These are phyloP conservation scores for Drosophila borborema DNA, from an alignment of 2,888 invertebrate genomes.

Conservation along the genomic window DNA sequence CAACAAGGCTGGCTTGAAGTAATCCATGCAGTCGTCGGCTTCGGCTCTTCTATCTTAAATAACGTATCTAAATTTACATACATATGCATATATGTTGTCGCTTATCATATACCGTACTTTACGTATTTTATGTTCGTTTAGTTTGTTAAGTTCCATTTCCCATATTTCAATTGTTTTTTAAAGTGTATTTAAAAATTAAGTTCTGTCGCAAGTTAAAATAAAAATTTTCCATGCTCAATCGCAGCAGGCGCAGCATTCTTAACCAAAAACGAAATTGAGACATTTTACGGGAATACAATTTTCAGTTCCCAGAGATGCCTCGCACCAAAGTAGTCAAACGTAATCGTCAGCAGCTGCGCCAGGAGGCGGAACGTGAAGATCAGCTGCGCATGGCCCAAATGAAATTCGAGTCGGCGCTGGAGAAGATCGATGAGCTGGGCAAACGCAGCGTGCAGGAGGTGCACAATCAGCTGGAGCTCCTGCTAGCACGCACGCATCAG, in stretches of 20 bases:
- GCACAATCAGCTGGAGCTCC: slow-evolving; percentile 52
- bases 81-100: slow-evolving; percentile 17
- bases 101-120: slow-evolving; percentile 28
- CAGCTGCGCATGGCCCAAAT: slow-evolving; percentile 75
- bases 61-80: slow-evolving; percentile 2
- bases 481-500: slow-evolving; percentile 52
- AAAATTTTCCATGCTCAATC: slow-evolving; percentile 41
- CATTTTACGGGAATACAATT: too few species aligned
- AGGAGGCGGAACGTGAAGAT: slow-evolving; percentile 71
- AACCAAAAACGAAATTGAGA: too few species aligned
- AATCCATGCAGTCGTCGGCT: slow-evolving; percentile 5
- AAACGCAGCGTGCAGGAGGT: slow-evolving; percentile 34
- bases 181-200: slow-evolving; percentile 38
- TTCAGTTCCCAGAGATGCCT: slow-evolving; percentile 74
- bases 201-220: slow-evolving; percentile 33
- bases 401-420: slow-evolving; percentile 66
- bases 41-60: too few species aligned
- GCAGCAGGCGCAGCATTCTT: slow-evolving; percentile 6
- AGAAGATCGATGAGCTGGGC: slow-evolving; percentile 64
- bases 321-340: slow-evolving; percentile 81
- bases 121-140: slow-evolving; percentile 35
- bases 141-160: slow-evolving; percentile 30
- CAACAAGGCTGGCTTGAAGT: slow-evolving; percentile 68
- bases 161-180: slow-evolving; percentile 14
- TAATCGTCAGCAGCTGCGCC: slow-evolving; percentile 65